Evolutionary conservation across 2,888 invertebrate genomes (phyloP).

Genomic region (Eilema caniola): DNA sequence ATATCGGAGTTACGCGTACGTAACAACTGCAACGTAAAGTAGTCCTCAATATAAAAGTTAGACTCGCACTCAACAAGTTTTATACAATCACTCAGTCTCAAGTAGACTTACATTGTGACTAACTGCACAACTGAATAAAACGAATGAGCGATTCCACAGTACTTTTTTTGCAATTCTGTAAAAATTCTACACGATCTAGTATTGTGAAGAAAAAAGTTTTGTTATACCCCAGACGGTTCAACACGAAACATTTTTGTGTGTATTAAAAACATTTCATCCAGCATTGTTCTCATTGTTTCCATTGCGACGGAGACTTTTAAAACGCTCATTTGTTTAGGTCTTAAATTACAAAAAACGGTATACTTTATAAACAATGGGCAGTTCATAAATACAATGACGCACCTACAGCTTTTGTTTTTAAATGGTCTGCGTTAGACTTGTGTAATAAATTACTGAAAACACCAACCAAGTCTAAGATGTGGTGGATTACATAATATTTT

Average conservation of each 20-base stretch:
- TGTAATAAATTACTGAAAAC: neutral
- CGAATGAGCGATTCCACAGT: neutral
- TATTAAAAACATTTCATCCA: constrained; percentile 26
- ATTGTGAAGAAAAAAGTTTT: constrained; percentile 23
- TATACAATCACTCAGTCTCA: neutral
- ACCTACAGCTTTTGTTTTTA: constrained; percentile 4
- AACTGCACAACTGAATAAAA: neutral
- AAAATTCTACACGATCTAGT: neutral
- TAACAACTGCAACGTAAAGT: neutral
- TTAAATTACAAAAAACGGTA: constrained; percentile 27
- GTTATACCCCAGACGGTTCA: constrained; percentile 27
- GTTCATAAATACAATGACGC: constrained; percentile 21
- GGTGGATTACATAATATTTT: neutral
- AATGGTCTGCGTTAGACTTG: neutral
- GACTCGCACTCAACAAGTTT: too few relatives aligned
- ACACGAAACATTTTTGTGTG: constrained; percentile 6
- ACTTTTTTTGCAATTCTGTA: neutral
- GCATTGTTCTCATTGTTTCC: constrained; percentile 37
- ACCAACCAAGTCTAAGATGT: neutral
- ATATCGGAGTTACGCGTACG: too few relatives aligned
- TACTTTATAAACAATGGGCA: constrained; percentile 30
- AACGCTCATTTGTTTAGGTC: constrained; percentile 46
- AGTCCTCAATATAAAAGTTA: neutral
- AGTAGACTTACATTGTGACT: neutral
- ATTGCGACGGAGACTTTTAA: constrained; percentile 28